Evolutionary conservation across 2,113 vertebrate species (phyloP).

Genomic region (Pseudolaguvia tuberculata): DNA sequence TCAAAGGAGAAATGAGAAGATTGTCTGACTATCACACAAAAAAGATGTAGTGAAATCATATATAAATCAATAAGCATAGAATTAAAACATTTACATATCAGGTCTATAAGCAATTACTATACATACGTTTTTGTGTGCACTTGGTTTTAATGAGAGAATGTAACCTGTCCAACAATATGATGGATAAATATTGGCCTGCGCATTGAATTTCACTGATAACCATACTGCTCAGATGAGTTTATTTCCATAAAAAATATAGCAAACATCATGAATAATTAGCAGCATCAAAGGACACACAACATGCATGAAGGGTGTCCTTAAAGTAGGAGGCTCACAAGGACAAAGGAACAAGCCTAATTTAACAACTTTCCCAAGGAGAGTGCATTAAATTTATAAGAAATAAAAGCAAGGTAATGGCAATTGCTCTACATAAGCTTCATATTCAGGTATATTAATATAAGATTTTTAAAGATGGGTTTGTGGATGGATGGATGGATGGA

Average conservation of each 20-base stretch:
- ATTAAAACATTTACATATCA: too few relatives aligned
- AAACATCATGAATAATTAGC: constrained; percentile 6
- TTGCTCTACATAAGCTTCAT: too few relatives aligned
- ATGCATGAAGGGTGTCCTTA: constrained; percentile 1
- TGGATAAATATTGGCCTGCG: neutral
- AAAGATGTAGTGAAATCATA: too few relatives aligned
- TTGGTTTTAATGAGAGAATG: neutral
- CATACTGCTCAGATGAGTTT: neutral
- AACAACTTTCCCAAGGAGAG: neutral
- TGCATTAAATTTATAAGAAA: too few relatives aligned
- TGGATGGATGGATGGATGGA: too few relatives aligned
- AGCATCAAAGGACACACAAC: constrained; percentile 1
- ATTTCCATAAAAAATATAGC: neutral
- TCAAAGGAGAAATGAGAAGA: constrained; percentile 29
- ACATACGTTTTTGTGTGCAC: too few relatives aligned
- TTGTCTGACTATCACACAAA: too few relatives aligned
- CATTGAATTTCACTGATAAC: neutral
- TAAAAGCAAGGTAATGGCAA: too few relatives aligned
- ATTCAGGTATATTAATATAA: too few relatives aligned
- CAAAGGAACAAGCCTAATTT: constrained; percentile 36
- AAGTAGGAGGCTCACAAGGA: constrained; percentile 27
- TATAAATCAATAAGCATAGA: too few relatives aligned
- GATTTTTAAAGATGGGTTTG: too few relatives aligned
- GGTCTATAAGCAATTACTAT: too few relatives aligned
- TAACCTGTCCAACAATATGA: neutral